Conservation (phyloP, 53 echinoderm and acorn worm species). For the Zoroaster sp. region DNA sequence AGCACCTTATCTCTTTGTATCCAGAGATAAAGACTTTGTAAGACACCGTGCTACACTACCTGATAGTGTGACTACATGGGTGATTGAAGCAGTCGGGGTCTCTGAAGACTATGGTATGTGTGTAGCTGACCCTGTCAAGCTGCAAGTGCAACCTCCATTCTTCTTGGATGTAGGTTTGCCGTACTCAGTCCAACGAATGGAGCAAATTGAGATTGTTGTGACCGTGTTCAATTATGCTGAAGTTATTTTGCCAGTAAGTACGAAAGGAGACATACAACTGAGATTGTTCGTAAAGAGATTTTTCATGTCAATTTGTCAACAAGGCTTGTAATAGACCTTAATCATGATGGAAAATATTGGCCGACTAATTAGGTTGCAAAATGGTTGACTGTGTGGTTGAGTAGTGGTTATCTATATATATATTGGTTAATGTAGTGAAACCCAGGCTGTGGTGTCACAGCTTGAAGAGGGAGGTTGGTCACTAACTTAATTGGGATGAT, state of each 20-base stretch:
- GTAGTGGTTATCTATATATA: too few relatives aligned
- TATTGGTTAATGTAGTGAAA: too few relatives aligned
- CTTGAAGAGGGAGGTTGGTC: too few relatives aligned
- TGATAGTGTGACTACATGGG: slow-evolving; percentile 86
- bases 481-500: too few relatives aligned
- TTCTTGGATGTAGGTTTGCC: slow-evolving; percentile 77
- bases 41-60: slow-evolving; percentile 17
- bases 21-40: background rate
- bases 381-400: too few relatives aligned
- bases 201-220: slow-evolving; percentile 87
- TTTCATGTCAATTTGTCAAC: too few relatives aligned
- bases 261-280: background rate
- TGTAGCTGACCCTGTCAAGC: slow-evolving; percentile 67
- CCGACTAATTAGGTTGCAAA: too few relatives aligned
- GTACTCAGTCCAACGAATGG: slow-evolving; percentile 83
- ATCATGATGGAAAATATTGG: too few relatives aligned
- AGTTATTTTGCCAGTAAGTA: slow-evolving; percentile 46
- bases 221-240: slow-evolving; percentile 80
- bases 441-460: too few relatives aligned
- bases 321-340: too few relatives aligned
- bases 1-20: too few relatives aligned
- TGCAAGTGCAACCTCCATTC: slow-evolving; percentile 62
- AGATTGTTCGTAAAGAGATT: background rate
- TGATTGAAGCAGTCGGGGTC: slow-evolving; percentile 78
- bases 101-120: slow-evolving; percentile 71